phyloP scores from a whole-genome alignment of 2,113 vertebrate species.

The Semnornis frantzii region DNA sequence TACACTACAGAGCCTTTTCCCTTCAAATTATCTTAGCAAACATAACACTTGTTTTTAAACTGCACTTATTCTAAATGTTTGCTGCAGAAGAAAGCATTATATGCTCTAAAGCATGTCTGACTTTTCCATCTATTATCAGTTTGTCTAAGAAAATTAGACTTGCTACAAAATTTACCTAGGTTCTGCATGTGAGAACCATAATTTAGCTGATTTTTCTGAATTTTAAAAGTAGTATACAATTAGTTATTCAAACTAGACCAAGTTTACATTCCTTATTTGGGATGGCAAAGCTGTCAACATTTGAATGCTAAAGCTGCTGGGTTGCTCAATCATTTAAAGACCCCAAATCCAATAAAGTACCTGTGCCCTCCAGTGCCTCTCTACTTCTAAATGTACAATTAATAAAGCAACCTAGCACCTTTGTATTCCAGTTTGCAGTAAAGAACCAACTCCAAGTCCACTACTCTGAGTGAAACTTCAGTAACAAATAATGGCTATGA shows the following conservation, averaged over 20 bases:
- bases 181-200: neutral
- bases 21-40: neutral
- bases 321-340: neutral
- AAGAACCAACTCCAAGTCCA: neutral
- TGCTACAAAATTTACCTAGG: neutral
- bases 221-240: neutral
- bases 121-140: neutral
- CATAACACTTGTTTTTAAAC: neutral
- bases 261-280: neutral
- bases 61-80: neutral
- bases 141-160: neutral
- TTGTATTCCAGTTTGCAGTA: neutral
- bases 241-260: neutral
- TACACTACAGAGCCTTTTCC: neutral
- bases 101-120: neutral
- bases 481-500: neutral
- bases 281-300: neutral
- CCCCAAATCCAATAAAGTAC: neutral
- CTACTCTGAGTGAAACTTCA: neutral
- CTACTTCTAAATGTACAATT: neutral
- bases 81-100: neutral
- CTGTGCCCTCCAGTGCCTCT: neutral
- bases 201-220: neutral
- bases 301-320: neutral
- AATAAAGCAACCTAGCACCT: neutral